Evolutionary conservation across 2,797 vertebrate species (phyloP), one percentile per base, ranked within the genome.

Genomic region (Cichlasoma orientale): DNA sequence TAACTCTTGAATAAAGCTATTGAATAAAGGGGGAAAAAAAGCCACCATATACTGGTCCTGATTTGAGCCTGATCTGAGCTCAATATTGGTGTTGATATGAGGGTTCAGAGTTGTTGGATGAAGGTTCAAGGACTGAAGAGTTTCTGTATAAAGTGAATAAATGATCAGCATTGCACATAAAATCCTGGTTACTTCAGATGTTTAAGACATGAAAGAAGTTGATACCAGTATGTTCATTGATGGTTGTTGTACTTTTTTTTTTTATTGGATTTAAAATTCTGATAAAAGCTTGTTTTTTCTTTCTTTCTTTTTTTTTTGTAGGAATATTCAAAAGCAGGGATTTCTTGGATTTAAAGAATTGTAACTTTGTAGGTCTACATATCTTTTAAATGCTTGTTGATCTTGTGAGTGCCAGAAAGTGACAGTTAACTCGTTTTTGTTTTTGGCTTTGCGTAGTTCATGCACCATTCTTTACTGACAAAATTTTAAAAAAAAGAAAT

Each of bases 401-500:
- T 55, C 61, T 10, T 74, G 47, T 74, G 66, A 80, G 36, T 55
- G 76, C 38, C 50, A 75, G 36, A 25, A 68, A 80, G 71, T 13
- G 13, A 74, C 73, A 77, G 47, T 27, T 8, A 50, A 52, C 31
- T 74, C 61, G 10, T 13, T 50, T 89, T 63, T 56, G 4, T 63
- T 75, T 72, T 77, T 56, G 36, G 38, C 61, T 55, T 5, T 13
- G 10, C 2, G 7, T 4, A 58, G 14, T n/a, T 53, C 25, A 27
- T 77, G 47, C 23, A 66, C 14, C 18, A 54, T 33, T 7, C 16
- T 69, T 36, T 27, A 16, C 52, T 61, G 53, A 86, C 38, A 13
- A 80, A 29, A 72, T 86, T 70, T 78, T 7, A 8, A 27, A 27
- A 58, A 23, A 38, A 66, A 78, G 83, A 81, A 80, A 89, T 88